These are phyloP conservation scores for Malurus leucopterus DNA, from an alignment of 2,797 vertebrate species.

Conservation along the genomic window DNA sequence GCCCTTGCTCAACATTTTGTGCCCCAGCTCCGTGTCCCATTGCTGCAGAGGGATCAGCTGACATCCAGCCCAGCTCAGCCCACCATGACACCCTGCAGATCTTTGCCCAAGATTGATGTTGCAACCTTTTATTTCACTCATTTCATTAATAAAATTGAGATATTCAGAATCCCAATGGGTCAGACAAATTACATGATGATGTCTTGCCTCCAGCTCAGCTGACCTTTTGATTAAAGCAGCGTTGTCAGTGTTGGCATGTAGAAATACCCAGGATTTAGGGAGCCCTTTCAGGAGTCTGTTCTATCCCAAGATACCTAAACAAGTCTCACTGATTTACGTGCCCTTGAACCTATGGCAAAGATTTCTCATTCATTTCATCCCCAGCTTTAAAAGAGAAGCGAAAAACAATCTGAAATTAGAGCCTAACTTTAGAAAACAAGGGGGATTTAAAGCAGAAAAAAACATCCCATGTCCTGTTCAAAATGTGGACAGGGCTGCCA, in stretches of 20 bases:
- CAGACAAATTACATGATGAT: not conserved
- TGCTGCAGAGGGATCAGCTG: not conserved
- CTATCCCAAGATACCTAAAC: not conserved
- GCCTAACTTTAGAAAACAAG: not conserved
- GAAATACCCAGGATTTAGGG: not conserved
- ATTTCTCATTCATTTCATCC: not conserved
- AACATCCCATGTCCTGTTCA: not conserved
- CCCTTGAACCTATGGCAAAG: not conserved
- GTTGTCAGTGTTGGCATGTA: rapidly evolving
- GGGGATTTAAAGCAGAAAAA: not conserved
- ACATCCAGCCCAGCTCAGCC: not conserved
- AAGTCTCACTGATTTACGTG: not conserved
- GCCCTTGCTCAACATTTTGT: not conserved
- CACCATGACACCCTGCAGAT: not conserved
- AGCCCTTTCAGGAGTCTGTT: not conserved
- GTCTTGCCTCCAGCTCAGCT: not conserved
- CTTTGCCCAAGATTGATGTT: not conserved
- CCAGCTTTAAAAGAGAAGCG: not conserved
- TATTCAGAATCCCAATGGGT: not conserved
- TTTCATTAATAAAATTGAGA: not conserved
- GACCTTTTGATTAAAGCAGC: not conserved
- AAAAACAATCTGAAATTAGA: not conserved
- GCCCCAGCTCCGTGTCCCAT: not conserved
- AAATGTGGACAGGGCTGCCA: not conserved
- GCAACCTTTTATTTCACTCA: not conserved